Conservation (phyloP, 2,113 vertebrate genomes). For the Labeo rohita region DNA sequence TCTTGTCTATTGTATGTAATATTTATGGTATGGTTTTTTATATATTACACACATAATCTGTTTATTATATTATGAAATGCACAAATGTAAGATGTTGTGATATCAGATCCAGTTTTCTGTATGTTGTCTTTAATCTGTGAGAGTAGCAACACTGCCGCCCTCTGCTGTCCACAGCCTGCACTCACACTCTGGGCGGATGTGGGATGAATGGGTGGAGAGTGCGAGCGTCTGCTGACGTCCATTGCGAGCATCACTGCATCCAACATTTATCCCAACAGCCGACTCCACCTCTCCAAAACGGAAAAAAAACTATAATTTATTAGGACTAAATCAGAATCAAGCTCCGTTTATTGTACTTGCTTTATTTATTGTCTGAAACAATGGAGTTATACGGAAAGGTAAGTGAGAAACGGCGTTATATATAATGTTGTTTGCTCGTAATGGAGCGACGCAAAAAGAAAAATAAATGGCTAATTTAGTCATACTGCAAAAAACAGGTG, state of each 20-base stretch:
- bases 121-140: too few species aligned
- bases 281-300: conserved; percentile 44
- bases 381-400: conserved; percentile 91
- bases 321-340: conserved; percentile 8
- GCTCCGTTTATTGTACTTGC: neutral
- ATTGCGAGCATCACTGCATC: conserved; percentile 45
- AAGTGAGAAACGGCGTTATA: conserved; percentile 60
- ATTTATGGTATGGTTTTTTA: neutral
- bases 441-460: neutral
- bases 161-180: neutral
- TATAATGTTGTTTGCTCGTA: conserved; percentile 16
- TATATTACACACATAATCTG: neutral
- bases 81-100: too few species aligned
- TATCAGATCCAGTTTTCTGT: too few species aligned
- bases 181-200: neutral
- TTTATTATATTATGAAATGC: neutral
- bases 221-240: conserved; percentile 46
- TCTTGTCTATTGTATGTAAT: neutral
- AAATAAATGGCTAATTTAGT: neutral
- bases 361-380: neutral
- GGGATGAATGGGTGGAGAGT: conserved; percentile 50
- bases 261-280: conserved; percentile 39
- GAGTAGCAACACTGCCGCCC: neutral
- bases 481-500: neutral
- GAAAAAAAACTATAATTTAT: conserved; percentile 8